Conservation (phyloP, 1,140 invertebrate species). For the Atopsyche davidsoni region DNA sequence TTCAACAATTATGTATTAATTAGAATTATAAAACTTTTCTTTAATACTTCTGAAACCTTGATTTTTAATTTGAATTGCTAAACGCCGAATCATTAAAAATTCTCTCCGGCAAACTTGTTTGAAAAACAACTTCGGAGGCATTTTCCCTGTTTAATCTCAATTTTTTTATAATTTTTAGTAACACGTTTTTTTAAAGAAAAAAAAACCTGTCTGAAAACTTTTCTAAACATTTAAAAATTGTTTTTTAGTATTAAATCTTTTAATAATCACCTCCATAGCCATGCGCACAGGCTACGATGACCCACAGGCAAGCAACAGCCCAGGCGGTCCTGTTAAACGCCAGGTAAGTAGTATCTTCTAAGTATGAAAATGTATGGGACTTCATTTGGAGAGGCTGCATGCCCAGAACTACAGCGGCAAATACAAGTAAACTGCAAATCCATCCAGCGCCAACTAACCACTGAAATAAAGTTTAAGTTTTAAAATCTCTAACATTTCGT, state of each 20-base stretch:
- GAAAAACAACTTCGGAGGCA: neutral
- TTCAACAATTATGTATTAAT: too few relatives aligned
- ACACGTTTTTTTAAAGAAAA: neutral
- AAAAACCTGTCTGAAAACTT: neutral
- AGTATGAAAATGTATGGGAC: constrained; percentile 25
- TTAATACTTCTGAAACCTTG: too few relatives aligned
- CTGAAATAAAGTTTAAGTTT: constrained; percentile 12
- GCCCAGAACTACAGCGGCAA: constrained; percentile 32
- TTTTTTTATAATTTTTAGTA: neutral
- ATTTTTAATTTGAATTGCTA: too few relatives aligned
- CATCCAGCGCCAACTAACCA: constrained; percentile 20
- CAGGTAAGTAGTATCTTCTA: constrained; percentile 54
- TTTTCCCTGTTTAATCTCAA: neutral
- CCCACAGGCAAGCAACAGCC: constrained; percentile 56
- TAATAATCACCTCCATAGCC: constrained; percentile 54
- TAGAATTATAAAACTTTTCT: too few relatives aligned
- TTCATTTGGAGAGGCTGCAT: constrained; percentile 31
- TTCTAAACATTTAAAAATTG: constrained; percentile 1
- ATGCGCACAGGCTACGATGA: constrained; percentile 60
- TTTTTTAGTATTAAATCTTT: neutral
- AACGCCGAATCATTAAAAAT: too few relatives aligned
- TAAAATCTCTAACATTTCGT: too few relatives aligned
- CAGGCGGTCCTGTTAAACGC: constrained; percentile 55
- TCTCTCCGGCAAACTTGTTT: neutral
- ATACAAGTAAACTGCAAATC: constrained; percentile 28